Percentiles rank a stretch among this genome's conserved stretches.
phyloP scores from a whole-genome alignment of 2,113 vertebrate genomes.

The Phaethornis superciliosus region DNA sequence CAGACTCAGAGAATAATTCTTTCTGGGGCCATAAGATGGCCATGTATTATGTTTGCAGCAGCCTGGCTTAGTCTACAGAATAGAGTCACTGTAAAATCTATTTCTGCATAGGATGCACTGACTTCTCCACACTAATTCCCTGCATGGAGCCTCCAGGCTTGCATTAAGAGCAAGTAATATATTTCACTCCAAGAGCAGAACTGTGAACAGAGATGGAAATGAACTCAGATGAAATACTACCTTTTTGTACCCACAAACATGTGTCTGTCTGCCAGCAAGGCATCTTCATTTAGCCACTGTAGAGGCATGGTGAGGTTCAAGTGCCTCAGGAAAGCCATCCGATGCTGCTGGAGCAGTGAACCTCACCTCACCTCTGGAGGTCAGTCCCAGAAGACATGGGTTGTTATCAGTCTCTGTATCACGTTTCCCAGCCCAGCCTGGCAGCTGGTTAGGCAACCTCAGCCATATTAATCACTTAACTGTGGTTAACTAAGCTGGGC shows the following conservation, averaged over 20 bases:
- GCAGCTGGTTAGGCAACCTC: not conserved
- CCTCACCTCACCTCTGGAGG: not conserved
- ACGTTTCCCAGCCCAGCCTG: not conserved
- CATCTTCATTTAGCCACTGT: not conserved
- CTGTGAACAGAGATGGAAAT: not conserved
- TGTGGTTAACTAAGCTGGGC: not conserved
- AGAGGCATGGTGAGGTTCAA: not conserved
- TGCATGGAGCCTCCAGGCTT: not conserved
- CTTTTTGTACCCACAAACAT: not conserved
- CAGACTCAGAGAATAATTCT: not conserved
- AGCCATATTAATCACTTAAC: not conserved
- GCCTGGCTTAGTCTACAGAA: not conserved
- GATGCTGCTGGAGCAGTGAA: not conserved
- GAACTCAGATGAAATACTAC: not conserved
- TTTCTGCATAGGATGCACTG: fast-evolving
- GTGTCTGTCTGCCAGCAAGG: not conserved
- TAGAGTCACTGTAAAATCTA: not conserved
- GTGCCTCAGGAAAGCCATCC: not conserved
- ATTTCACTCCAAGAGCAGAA: not conserved
- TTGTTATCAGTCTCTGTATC: not conserved
- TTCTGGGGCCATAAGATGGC: not conserved
- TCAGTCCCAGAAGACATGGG: not conserved
- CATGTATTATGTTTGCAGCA: not conserved
- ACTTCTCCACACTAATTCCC: not conserved
- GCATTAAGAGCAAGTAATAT: not conserved